These are phyloP conservation scores for Neoaliturus tenellus DNA, from an alignment of 2,888 invertebrate genomes.

Conservation along the genomic window DNA sequence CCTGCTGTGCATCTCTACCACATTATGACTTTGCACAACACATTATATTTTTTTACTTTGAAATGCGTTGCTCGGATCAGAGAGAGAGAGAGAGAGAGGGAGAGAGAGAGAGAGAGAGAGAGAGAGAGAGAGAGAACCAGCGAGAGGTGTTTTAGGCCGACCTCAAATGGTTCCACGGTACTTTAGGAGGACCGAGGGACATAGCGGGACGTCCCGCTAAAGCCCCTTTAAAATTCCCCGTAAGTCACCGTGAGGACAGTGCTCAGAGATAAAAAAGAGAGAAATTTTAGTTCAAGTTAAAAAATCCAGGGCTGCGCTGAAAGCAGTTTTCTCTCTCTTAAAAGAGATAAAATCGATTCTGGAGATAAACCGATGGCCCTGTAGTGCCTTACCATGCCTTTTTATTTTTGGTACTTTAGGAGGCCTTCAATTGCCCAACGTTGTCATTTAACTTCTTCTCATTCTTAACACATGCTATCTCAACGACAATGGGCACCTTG, in stretches of 20 bases:
- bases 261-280: neutral
- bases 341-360: neutral
- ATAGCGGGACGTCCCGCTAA: neutral
- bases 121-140: conserved; percentile 1
- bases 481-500: no score
- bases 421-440: neutral
- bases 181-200: no score
- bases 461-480: no score
- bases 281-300: neutral
- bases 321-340: neutral
- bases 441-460: no score
- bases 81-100: conserved; percentile 21
- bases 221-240: neutral
- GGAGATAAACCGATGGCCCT: neutral
- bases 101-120: conserved; percentile 26
- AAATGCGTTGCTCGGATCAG: no score
- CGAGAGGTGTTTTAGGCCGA: neutral
- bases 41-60: no score
- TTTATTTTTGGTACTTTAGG: neutral
- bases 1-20: no score
- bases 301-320: neutral
- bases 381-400: neutral
- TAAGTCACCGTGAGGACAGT: neutral
- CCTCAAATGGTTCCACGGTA: no score
- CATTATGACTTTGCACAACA: no score